Base-by-base conservation (phyloP, 2,888 invertebrate species). In the Gandaritis pyraliata region DNA sequence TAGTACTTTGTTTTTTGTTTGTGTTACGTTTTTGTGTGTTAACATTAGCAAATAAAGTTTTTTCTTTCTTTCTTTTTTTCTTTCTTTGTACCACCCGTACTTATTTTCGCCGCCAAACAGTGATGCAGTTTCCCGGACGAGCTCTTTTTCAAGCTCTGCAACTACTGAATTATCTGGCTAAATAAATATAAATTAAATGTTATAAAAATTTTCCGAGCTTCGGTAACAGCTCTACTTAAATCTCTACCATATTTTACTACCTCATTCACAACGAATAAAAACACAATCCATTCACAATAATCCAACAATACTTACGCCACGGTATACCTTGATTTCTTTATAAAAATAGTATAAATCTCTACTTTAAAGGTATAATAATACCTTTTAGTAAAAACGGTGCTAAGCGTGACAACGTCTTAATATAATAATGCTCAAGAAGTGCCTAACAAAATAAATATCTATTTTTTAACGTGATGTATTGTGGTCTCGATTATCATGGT, bases 401-500 rank as follows among this genome's bases (percentile, higher is more conserved):
- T 58, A 53, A 69, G 60, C 67, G 67, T 74, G 74, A 74, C 73
- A 67, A 74, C 73, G 66, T 70, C 68, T 71, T 71, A 57, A 71
- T 72, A 41, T 48, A 16, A 47, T 36, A 39, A 53, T 58, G 46
- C 29, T 38, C 18, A 47, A 59, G 39, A 48, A 46, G 29, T 47
- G 38, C 13, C 0, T 55, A 13, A 39, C 39, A 8, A 57, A 57
- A 55, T 41, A 43, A 36, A n/a, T n/a, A n/a, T n/a, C 12, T 13
- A 11, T 49, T 68, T 72, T 74, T 73, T 68, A 69, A 51, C 36
- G 46, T 70, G 70, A 77, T 80, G 74, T 75, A 77, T 83, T 80
- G 84, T 86, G 77, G 78, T 74, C 66, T 69, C 87, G 81, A 89
- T 90, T 90, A 88, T 82, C 85, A 88, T 83, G 90, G 81, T 73